Conservation (phyloP, 1,140 invertebrate genomes). For the Theocolax elegans region DNA sequence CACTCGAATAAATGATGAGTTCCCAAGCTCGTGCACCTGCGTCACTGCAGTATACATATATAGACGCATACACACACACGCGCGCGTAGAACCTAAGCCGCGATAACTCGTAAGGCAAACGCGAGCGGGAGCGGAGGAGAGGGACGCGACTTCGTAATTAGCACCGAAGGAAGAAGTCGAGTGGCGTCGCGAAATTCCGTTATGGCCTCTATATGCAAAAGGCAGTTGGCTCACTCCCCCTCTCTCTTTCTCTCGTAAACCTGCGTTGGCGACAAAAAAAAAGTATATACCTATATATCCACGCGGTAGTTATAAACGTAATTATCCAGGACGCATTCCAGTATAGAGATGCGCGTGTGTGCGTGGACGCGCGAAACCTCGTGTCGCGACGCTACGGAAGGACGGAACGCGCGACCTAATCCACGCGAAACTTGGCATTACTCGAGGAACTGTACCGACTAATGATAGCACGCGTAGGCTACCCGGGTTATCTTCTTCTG, state of each 20-base stretch:
- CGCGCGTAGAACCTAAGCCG: no score
- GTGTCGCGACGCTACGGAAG: no score
- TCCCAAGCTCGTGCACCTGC: not conserved
- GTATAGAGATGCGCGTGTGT: not conserved
- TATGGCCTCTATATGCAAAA: constrained; percentile 33
- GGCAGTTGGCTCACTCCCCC: constrained; percentile 6
- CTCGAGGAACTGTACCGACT: constrained; percentile 21
- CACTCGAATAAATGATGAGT: not conserved
- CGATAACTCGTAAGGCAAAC: no score
- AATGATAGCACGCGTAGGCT: no score
- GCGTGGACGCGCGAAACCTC: not conserved
- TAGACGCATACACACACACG: no score
- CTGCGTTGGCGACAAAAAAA: not conserved
- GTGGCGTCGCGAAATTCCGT: constrained; percentile 15
- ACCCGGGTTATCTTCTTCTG: not conserved
- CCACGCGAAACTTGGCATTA: not conserved
- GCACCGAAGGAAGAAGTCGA: constrained; percentile 11
- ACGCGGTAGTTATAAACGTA: constrained; percentile 31
- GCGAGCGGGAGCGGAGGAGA: no score
- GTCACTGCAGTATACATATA: not conserved
- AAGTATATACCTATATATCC: no score
- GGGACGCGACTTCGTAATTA: not conserved
- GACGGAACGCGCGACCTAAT: no score
- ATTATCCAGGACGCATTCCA: constrained; percentile 8
- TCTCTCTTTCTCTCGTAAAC: not conserved